Evolutionary conservation across 2,797 vertebrate genomes (phyloP), one percentile per base, ranked within the genome.

Genomic region (Diplodus puntazzo): DNA sequence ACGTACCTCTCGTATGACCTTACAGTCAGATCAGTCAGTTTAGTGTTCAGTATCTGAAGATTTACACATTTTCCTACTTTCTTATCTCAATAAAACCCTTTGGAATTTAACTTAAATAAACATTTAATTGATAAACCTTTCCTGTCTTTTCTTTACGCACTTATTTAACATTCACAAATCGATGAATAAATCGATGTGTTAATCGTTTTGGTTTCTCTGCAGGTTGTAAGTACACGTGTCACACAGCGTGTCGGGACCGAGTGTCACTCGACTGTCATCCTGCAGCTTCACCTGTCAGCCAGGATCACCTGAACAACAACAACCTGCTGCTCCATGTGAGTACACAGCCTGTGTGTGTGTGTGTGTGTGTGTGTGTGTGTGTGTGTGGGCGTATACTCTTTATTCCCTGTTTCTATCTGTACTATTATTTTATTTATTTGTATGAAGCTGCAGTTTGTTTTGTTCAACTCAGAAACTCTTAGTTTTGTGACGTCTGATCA

Each of bases 191-290:
- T n/a, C n/a, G n/a, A n/a, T 62, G 13, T 30, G 6, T 52, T 0
- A 14, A 18, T 54, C 0, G 0, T 6, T 27, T 53, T 73, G 1
- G 0, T 85, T 13, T 73, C 6, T 59, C 49, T 65, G 68, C 88
- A 94, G 93, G 91, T 14, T 94, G 93, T 82, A 94, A 92, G 45
- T 94, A 93, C 25, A 0, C 89, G 0, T 94, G 93, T 78, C 93
- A 94, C 77, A 23, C 91, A 4, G 73, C 82, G 0, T 94, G 93
- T 86, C 83, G 87, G 69, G 84, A 89, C 58, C 25, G 49, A 61
- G 92, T 94, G 66, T 80, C 86, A 0, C 84, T 94, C 64, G 92
- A 94, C 84, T 94, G 93, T 83, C 87, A 92, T 0, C 74, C 91
- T 70, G 86, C 80, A 18, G 64, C 77, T 0, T 81, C 84, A 0